Conservation (phyloP, 2,113 vertebrate species). For the Malurus alboscapulatus region DNA sequence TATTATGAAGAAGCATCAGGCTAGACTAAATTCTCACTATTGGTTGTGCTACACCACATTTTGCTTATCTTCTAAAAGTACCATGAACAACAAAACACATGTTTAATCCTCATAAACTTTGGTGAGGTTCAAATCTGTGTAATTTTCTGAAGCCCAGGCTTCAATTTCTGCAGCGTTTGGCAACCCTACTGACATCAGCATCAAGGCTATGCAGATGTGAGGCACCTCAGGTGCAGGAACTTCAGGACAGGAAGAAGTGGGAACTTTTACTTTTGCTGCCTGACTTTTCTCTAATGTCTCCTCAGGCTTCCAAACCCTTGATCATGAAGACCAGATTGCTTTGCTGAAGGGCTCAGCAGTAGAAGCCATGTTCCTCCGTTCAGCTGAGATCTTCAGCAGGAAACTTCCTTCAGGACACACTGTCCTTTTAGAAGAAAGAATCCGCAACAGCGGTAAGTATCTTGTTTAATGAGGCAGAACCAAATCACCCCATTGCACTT, state of each 20-base stretch:
- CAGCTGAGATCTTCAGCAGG: slow-evolving; percentile 90
- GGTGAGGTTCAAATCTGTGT: background rate
- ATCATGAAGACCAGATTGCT: slow-evolving; percentile 98
- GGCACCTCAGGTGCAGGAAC: background rate
- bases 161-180: background rate
- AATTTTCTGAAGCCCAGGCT: background rate
- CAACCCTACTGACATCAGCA: background rate
- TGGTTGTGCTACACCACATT: background rate
- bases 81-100: background rate
- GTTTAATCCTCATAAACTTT: background rate
- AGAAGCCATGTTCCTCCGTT: slow-evolving; percentile 97
- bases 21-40: background rate
- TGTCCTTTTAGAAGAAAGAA: slow-evolving; percentile 88
- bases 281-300: background rate
- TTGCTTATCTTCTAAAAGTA: background rate
- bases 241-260: background rate
- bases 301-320: slow-evolving; percentile 91
- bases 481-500: background rate
- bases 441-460: slow-evolving; percentile 90
- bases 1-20: background rate
- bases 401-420: slow-evolving; percentile 87
- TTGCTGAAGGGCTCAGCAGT: slow-evolving; percentile 96
- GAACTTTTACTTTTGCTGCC: background rate
- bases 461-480: background rate
- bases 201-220: background rate